Evolutionary conservation across 2,113 vertebrate species (phyloP).

Genomic region (Apteryx mantelli): DNA sequence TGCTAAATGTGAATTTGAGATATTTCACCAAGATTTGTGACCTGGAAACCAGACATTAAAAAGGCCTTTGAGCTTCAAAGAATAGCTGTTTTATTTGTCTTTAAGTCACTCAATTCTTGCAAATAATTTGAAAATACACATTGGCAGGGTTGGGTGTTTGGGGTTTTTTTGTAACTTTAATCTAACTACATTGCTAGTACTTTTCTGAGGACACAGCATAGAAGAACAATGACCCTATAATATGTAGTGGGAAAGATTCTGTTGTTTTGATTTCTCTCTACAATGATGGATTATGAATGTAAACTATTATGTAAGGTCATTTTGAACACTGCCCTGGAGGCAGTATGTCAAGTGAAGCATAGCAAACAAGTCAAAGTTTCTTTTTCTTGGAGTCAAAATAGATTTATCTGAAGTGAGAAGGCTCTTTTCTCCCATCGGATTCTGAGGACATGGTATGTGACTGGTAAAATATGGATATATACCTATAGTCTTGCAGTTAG

Average conservation of each 20-base stretch:
- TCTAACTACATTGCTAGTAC: background rate
- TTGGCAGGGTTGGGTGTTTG: background rate
- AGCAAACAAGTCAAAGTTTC: constrained; percentile 39
- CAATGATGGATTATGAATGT: constrained; percentile 62
- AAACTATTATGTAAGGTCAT: constrained; percentile 63
- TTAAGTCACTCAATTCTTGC: background rate
- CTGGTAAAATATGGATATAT: background rate
- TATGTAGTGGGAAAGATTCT: background rate
- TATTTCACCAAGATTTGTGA: background rate
- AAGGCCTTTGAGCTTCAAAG: background rate
- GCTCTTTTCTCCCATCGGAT: background rate
- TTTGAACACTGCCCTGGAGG: constrained; percentile 47
- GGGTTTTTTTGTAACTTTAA: background rate
- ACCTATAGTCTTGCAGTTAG: background rate
- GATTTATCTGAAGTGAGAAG: constrained; percentile 7
- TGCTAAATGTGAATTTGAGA: background rate
- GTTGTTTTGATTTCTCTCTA: constrained; percentile 54
- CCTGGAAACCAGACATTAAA: background rate
- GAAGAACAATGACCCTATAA: constrained; percentile 39
- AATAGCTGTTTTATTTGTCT: background rate
- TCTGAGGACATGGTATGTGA: background rate
- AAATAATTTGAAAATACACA: background rate
- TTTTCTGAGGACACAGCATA: background rate
- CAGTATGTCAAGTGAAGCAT: constrained; percentile 16
- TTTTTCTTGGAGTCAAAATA: background rate